Base-by-base conservation (phyloP, 1,140 invertebrate species). In the Bursaphelenchus mucronatus region DNA sequence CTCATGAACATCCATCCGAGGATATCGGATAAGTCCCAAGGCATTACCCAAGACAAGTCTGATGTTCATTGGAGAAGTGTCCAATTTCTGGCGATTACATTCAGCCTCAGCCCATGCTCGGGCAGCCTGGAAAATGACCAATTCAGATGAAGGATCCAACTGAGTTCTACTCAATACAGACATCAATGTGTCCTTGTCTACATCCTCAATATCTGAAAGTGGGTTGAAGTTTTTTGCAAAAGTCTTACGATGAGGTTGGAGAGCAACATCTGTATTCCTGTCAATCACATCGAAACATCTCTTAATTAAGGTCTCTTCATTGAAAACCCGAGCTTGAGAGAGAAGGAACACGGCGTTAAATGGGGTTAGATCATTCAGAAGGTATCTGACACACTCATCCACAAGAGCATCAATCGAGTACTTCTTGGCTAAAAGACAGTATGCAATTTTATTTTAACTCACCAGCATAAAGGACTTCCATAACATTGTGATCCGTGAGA, bases 381-480 rank as follows among this genome's bases (percentile, higher is more conserved):
- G 44, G 40, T 68, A 66, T 11, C 64, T 63, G 39, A 66, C 64
- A 57, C 64, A 66, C 7, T 44, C 64, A 7, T 46, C 51, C 10
- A 67, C 52, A 9, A 66, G 63, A 17, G 30, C 21, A n/a, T 54
- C 21, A 47, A 66, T 65, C 9, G 43, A 64, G 17, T 66, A 66
- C 44, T 66, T 66, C 19, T 66, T 66, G n/a, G 64, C 64, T 66
- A 45, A 66, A 15, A 15, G 56, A 8, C 39, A n/a, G 15, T 21
- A 50, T 43, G 19, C 11, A 59, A 17, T 59, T 4, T 3, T 19
- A 47, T 41, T 17, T 65, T 21, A 0, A 61, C 59, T 43, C 52
- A 66, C 64, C 64, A 45, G 64, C 64, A 67, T 66, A 66, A 15
- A 66, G 64, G 11, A 44, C 52, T 11, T 66, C 41, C 46, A 66